A percentile compares a stretch with the other conserved stretches of the same genome.
Evolutionary conservation across 2,888 invertebrate species (phyloP).

Genomic region (Troides aeacus): DNA sequence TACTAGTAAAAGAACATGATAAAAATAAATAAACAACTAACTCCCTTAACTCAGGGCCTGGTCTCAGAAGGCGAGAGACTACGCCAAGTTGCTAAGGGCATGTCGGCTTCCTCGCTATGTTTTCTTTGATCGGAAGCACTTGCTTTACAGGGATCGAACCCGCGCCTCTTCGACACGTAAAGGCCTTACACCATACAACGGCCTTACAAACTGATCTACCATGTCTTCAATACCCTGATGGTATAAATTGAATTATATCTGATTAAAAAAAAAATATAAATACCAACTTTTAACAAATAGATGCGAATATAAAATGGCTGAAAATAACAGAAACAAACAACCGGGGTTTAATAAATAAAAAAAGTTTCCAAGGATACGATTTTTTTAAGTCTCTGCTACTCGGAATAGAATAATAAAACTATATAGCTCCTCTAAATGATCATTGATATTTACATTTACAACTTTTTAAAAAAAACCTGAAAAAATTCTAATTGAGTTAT

Average conservation of each 20-base stretch:
- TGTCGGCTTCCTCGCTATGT: no score
- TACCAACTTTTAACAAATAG: constrained; percentile 1
- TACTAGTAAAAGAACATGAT: constrained; percentile 17
- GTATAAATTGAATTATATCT: constrained; percentile 7
- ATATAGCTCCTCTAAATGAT: background rate
- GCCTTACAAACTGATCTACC: no score
- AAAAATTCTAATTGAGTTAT: background rate
- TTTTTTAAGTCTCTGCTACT: constrained; percentile 13
- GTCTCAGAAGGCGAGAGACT: no score
- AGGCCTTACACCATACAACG: no score
- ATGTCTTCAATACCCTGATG: no score
- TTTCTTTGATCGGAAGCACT: no score
- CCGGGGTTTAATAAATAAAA: background rate
- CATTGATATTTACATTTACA: background rate
- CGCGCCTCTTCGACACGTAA: no score
- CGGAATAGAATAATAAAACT: constrained; percentile 8
- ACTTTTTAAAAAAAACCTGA: background rate
- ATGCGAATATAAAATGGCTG: constrained; percentile 1
- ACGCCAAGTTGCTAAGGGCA: no score
- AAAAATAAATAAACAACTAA: background rate
- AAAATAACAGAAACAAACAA: constrained; percentile 8
- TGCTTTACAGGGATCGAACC: no score
- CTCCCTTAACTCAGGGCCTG: no score
- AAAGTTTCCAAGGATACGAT: constrained; percentile 4
- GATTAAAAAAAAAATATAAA: background rate